Conservation (phyloP, 1,140 invertebrate genomes). For the Eubasilissa regina region DNA sequence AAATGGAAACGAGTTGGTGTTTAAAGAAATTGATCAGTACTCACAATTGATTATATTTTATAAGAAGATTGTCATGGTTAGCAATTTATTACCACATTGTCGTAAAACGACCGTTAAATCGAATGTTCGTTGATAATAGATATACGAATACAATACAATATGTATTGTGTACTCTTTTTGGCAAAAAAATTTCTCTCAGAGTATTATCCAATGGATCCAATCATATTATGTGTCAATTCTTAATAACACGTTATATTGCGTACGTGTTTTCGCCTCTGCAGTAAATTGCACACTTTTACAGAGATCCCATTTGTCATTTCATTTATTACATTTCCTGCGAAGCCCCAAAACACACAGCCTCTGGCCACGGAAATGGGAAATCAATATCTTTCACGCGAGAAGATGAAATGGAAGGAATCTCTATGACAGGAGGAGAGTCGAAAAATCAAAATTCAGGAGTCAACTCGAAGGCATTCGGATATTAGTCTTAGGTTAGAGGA, state of each 20-base stretch:
- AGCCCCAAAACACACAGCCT: slow-evolving; percentile 53
- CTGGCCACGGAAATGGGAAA: slow-evolving; percentile 56
- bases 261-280: slow-evolving; percentile 35
- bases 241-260: slow-evolving; percentile 38
- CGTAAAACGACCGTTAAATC: too few relatives aligned
- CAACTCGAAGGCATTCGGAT: background rate
- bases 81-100: too few relatives aligned
- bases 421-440: slow-evolving; percentile 21
- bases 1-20: too few relatives aligned
- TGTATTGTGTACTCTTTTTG: too few relatives aligned
- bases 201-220: background rate
- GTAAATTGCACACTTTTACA: slow-evolving; percentile 24
- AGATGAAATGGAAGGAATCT: slow-evolving; percentile 51
- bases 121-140: too few relatives aligned
- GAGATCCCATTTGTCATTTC: slow-evolving; percentile 57
- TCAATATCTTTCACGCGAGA: slow-evolving; percentile 51
- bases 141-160: too few relatives aligned
- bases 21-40: too few relatives aligned
- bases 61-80: too few relatives aligned
- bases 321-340: slow-evolving; percentile 58
- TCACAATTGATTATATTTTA: too few relatives aligned
- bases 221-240: slow-evolving; percentile 34
- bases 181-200: background rate
- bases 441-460: slow-evolving; percentile 40
- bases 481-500: background rate